Evolutionary conservation across 2,113 vertebrate genomes (phyloP).

Genomic region (Anser cygnoides): DNA sequence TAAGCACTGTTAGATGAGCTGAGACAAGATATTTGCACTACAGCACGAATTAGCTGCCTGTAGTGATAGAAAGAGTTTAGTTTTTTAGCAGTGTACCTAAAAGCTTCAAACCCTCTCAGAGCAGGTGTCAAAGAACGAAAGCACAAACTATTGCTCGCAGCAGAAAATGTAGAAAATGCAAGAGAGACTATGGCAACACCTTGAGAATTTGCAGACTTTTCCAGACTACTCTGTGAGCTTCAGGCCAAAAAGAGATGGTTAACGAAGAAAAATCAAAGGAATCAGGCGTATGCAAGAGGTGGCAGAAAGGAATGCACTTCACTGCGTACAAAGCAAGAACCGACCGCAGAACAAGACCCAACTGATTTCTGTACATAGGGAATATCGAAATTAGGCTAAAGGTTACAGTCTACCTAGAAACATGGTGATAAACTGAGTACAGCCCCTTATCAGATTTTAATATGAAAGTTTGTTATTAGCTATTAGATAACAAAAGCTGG

Average conservation of each 20-base stretch:
- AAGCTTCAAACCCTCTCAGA: not conserved
- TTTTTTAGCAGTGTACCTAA: not conserved
- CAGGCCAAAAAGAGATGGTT: not conserved
- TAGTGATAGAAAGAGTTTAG: not conserved
- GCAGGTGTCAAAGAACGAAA: not conserved
- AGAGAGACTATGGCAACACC: not conserved
- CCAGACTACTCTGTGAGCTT: not conserved
- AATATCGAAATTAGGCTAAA: not conserved
- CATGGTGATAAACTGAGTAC: not conserved
- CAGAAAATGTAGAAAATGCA: not conserved
- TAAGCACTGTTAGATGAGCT: rapidly evolving
- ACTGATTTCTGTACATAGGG: not conserved
- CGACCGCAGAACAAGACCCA: not conserved
- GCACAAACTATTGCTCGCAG: rapidly evolving
- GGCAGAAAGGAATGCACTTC: not conserved
- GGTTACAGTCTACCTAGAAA: not conserved
- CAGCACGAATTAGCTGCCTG: not conserved
- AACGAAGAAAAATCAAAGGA: not conserved
- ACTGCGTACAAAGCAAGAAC: not conserved
- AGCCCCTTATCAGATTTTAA: not conserved
- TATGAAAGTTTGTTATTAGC: not conserved
- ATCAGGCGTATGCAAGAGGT: rapidly evolving
- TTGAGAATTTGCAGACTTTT: not conserved
- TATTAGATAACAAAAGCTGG: not conserved
- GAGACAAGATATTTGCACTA: not conserved